A percentile compares a stretch with the other conserved stretches of the same genome.
Evolutionary conservation across 2,888 invertebrate species (phyloP).

Genomic region (Eueremaeus valkanovi): DNA sequence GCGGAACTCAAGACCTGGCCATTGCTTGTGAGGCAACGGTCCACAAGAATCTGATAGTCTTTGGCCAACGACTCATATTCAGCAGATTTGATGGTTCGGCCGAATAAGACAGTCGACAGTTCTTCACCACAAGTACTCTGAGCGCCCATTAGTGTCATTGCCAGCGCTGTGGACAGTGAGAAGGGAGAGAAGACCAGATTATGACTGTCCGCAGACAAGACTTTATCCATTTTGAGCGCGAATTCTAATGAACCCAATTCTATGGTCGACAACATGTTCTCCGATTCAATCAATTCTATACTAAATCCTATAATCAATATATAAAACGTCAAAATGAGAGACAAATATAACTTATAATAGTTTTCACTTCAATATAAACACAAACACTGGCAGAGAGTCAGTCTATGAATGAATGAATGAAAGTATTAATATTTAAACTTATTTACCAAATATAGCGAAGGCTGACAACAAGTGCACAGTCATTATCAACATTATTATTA

Average conservation of each 20-base stretch:
- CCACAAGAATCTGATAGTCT: not conserved
- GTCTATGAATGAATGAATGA: too few species aligned
- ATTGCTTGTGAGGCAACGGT: not conserved
- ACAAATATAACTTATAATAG: not conserved
- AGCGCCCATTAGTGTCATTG: slow-evolving; percentile 26
- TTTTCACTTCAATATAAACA: not conserved
- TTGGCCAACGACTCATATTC: slow-evolving; percentile 8
- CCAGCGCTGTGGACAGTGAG: slow-evolving; percentile 33
- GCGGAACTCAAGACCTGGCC: not conserved
- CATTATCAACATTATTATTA: not conserved
- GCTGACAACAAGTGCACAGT: too few species aligned
- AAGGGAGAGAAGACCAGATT: slow-evolving; percentile 28
- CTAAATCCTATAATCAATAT: not conserved
- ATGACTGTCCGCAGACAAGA: not conserved
- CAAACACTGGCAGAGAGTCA: not conserved
- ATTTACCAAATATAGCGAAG: too few species aligned
- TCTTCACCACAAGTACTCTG: not conserved
- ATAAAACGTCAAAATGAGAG: not conserved
- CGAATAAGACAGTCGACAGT: slow-evolving; percentile 5
- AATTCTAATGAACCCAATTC: slow-evolving; percentile 3
- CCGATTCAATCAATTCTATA: not conserved
- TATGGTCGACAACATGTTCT: not conserved
- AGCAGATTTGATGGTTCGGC: not conserved
- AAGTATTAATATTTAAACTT: too few species aligned
- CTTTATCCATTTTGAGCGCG: not conserved